phyloP scores from a whole-genome alignment of 2,797 vertebrate species.

The Miichthys miiuy region DNA sequence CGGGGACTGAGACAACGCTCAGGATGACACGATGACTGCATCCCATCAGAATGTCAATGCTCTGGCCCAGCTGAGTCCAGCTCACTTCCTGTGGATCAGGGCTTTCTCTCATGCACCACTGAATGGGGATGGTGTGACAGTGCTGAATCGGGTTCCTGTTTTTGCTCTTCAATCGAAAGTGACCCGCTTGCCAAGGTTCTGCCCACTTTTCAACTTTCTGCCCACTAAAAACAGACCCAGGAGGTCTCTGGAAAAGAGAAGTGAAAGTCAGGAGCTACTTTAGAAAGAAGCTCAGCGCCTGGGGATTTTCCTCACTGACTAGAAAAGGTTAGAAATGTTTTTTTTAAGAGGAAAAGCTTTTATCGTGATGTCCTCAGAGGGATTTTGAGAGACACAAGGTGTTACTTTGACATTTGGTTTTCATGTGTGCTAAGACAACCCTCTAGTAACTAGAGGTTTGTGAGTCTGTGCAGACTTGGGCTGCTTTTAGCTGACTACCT shows the following conservation, averaged over 20 bases:
- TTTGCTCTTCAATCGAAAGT: conserved; percentile 70
- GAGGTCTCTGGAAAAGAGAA: conserved; percentile 51
- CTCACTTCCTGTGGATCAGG: conserved; percentile 73
- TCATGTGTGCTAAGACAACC: background rate
- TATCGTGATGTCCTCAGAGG: background rate
- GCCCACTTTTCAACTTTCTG: conserved; percentile 56
- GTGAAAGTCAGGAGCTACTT: conserved; percentile 43
- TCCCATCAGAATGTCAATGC: conserved; percentile 76
- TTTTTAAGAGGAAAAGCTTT: conserved; percentile 3
- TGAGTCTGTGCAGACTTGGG: background rate
- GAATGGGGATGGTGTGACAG: conserved; percentile 74
- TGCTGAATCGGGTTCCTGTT: conserved; percentile 79
- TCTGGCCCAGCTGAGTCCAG: conserved; percentile 72
- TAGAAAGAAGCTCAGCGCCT: background rate
- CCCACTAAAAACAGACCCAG: conserved; percentile 27
- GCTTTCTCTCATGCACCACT: conserved; percentile 70
- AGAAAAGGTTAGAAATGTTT: background rate
- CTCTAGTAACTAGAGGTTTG: background rate
- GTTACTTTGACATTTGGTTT: conserved; percentile 13
- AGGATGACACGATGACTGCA: conserved; percentile 68
- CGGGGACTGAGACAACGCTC: conserved; percentile 33
- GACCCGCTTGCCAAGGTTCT: conserved; percentile 59
- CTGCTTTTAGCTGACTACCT: conserved; percentile 7
- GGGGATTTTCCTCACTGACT: conserved; percentile 26
- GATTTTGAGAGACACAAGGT: background rate